Evolutionary conservation across 2,797 vertebrate genomes (phyloP), one percentile per base, ranked within the genome.

Genomic region (Enteromius thamalakanensis): DNA sequence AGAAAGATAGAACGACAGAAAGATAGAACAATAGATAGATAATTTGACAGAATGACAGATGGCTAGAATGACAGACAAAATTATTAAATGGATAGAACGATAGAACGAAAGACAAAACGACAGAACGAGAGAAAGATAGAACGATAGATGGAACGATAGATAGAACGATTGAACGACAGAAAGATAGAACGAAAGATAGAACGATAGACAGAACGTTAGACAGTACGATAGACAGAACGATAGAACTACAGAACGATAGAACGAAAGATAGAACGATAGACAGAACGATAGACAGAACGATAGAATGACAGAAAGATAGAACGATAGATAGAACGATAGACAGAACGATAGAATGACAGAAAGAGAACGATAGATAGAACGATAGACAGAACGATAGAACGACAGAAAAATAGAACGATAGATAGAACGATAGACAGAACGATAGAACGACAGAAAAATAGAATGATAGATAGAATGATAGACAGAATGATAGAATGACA

Each of bases 111-210:
- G 21, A 8, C n/a, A 55, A 6, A 51, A 17, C 0, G n/a, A n/a
- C n/a, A n/a, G n/a, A n/a, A n/a, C n/a, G n/a, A n/a, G n/a, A n/a
- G n/a, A n/a, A n/a, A n/a, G 0, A 53, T 21, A 21, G 2, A 49
- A 17, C 5, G 3, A 55, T 10, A 14, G 11, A 47, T 15, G 14
- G 11, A 47, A 15, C 0, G 23, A 29, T 6, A 29, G 60, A 29
- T 6, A 32, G 29, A 32, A 32, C 29, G 29, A 32, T 32, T n/a
- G n/a, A n/a, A n/a, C n/a, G n/a, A n/a, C n/a, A n/a, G n/a, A n/a
- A n/a, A 29, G 5, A 2, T 9, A 21, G 85, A 86, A 87, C 85
- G n/a, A n/a, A n/a, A n/a, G 86, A 82, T 79, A 12, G 62, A 65
- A 1, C 42, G 3, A 11, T 2, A 45, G 42, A 34, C 3, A n/a